Evolutionary conservation across 2,113 vertebrate genomes (phyloP).

Genomic region (Ameiurus melas): DNA sequence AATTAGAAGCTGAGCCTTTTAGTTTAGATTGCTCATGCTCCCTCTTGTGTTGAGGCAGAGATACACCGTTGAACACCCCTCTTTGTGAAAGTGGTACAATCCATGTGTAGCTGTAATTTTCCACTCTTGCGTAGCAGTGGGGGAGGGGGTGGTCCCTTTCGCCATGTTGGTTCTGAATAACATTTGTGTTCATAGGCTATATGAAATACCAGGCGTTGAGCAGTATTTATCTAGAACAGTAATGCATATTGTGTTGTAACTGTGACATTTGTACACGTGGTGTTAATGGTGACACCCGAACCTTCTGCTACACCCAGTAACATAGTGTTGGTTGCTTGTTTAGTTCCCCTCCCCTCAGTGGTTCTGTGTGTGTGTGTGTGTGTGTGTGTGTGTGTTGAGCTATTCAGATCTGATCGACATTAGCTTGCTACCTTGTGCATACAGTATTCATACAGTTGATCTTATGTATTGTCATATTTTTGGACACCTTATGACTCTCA

Average conservation of each 20-base stretch:
- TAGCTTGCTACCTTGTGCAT: slow-evolving; percentile 10
- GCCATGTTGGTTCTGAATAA: neutral
- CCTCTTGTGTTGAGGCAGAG: neutral
- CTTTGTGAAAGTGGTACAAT: slow-evolving; percentile 36
- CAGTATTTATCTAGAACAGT: neutral
- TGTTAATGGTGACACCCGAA: slow-evolving; percentile 25
- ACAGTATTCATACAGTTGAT: neutral
- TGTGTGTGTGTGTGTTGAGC: neutral
- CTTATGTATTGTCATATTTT: neutral
- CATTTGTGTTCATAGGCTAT: neutral
- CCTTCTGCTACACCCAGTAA: slow-evolving; percentile 32
- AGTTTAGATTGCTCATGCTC: neutral
- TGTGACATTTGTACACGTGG: slow-evolving; percentile 11
- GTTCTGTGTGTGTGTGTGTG: neutral
- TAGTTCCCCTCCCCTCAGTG: slow-evolving; percentile 27
- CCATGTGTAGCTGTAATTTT: slow-evolving; percentile 48
- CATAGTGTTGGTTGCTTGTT: neutral
- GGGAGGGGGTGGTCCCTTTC: slow-evolving; percentile 35
- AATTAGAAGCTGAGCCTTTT: neutral
- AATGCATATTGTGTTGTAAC: slow-evolving; percentile 11
- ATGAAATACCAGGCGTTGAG: neutral
- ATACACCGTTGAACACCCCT: neutral
- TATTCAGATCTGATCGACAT: slow-evolving; percentile 7
- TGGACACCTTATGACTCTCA: neutral
- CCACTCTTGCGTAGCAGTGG: slow-evolving; percentile 46